These are phyloP conservation scores for Agrilus mali DNA, from an alignment of 2,888 invertebrate genomes.

Conservation along the genomic window DNA sequence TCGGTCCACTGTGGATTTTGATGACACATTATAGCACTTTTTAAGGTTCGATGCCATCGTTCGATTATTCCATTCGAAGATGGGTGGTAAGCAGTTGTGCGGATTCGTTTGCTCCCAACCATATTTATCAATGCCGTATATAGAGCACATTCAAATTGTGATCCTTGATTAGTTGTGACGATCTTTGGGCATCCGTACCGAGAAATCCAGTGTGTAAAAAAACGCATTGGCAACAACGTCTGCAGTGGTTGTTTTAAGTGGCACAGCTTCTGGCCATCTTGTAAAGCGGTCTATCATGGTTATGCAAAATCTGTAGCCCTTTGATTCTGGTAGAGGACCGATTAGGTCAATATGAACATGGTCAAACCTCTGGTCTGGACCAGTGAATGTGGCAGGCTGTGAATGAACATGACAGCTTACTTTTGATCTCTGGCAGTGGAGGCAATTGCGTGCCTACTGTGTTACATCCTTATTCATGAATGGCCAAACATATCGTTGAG, in stretches of 20 bases:
- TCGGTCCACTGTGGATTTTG: slow-evolving; percentile 8
- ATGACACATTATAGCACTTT: slow-evolving; percentile 15
- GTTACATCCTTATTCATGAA: slow-evolving; percentile 17
- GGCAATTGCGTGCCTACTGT: slow-evolving; percentile 21
- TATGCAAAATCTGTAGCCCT: slow-evolving; percentile 22
- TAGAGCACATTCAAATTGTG: slow-evolving; percentile 8
- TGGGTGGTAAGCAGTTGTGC: slow-evolving; percentile 16
- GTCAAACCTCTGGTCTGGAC: slow-evolving; percentile 20
- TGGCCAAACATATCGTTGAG: slow-evolving; percentile 19
- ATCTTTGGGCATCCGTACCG: slow-evolving; percentile 9
- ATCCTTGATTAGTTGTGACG: slow-evolving; percentile 11
- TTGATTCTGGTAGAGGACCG: slow-evolving; percentile 20
- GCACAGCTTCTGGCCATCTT: slow-evolving; percentile 15
- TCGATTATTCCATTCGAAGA: slow-evolving; percentile 16
- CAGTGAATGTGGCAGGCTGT: slow-evolving; percentile 12
- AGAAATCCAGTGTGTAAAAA: slow-evolving; percentile 5
- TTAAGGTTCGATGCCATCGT: slow-evolving; percentile 13
- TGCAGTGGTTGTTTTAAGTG: slow-evolving; percentile 15
- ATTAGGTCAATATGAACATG: slow-evolving; percentile 26
- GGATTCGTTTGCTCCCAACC: slow-evolving; percentile 7
- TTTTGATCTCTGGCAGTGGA: slow-evolving; percentile 22
- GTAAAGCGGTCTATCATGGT: slow-evolving; percentile 22
- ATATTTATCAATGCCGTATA: slow-evolving; percentile 7
- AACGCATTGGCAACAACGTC: slow-evolving; percentile 9
- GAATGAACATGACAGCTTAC: slow-evolving; percentile 17